phyloP scores from a whole-genome alignment of 2,113 vertebrate genomes.

The Laticauda colubrina region DNA sequence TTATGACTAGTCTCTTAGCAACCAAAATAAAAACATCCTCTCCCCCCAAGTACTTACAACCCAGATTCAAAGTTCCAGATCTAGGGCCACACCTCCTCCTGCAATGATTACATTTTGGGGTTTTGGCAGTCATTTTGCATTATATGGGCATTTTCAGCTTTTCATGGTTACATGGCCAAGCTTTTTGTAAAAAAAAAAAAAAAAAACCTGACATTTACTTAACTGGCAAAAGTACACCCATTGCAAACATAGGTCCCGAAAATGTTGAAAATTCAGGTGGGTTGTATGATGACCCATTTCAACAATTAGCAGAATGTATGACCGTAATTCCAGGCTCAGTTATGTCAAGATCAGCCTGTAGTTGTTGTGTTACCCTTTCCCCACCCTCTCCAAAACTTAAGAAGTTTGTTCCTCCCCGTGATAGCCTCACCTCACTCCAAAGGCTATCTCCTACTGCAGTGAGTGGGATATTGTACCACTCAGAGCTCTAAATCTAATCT shows the following conservation, averaged over 20 bases:
- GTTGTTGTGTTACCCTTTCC: background rate
- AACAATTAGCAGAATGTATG: background rate
- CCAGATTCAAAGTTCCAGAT: no score
- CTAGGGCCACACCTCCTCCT: no score
- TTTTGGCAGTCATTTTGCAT: no score
- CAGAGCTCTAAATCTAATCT: background rate
- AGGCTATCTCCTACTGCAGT: background rate
- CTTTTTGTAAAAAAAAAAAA: no score
- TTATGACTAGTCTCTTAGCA: no score
- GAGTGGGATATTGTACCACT: background rate
- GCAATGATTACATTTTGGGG: no score
- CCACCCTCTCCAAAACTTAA: background rate
- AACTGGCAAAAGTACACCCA: background rate
- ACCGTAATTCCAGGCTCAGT: background rate
- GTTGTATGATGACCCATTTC: background rate
- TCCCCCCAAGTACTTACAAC: no score
- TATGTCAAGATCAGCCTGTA: background rate
- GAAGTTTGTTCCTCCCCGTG: background rate
- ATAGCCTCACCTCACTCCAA: background rate
- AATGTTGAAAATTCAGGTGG: background rate
- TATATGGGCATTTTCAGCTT: no score
- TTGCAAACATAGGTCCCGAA: background rate
- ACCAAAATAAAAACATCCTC: no score
- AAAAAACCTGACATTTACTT: background rate
- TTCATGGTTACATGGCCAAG: no score